Percentiles rank a stretch among this genome's conserved stretches.
Conservation (phyloP, 1,140 invertebrate species). For the Ectropis grisescens region DNA sequence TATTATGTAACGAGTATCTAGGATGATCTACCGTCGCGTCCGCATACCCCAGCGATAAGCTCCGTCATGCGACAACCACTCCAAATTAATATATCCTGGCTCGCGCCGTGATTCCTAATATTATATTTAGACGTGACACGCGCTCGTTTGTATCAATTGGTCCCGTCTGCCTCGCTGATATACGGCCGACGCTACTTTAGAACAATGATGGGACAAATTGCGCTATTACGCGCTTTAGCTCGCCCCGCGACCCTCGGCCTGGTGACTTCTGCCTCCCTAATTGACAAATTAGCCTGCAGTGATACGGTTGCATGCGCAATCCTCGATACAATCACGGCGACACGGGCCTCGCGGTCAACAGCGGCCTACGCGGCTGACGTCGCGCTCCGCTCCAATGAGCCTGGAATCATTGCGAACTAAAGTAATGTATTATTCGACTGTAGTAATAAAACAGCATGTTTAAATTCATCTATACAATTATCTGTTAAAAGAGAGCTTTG, state of each 20-base stretch:
- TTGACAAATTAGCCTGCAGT: constrained; percentile 33
- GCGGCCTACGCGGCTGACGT: constrained; percentile 13
- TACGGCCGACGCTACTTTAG: constrained; percentile 65
- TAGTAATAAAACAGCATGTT: too few species aligned
- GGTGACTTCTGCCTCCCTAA: constrained; percentile 24
- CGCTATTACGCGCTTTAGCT: constrained; percentile 49
- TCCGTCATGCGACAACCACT: constrained; percentile 47
- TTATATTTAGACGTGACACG: constrained; percentile 70
- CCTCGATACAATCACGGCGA: constrained; percentile 16
- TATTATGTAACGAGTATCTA: too few species aligned
- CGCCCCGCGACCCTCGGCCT: constrained; percentile 26
- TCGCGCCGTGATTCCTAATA: constrained; percentile 69
- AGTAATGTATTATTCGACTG: too few species aligned
- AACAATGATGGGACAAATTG: constrained; percentile 67
- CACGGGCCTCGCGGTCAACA: constrained; percentile 6
- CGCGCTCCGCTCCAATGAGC: constrained; percentile 6
- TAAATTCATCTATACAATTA: too few species aligned
- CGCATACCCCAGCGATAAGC: constrained; percentile 1
- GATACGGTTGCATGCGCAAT: constrained; percentile 25
- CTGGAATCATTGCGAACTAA: too few species aligned
- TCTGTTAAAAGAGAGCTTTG: too few species aligned
- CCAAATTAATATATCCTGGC: constrained; percentile 69
- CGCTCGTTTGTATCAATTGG: constrained; percentile 69
- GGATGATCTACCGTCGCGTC: too few species aligned
- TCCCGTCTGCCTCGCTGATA: constrained; percentile 61